Evolutionary conservation across 2,888 invertebrate genomes (phyloP), one percentile per base, ranked within the genome.

Genomic region (Cheilosia urbana): DNA sequence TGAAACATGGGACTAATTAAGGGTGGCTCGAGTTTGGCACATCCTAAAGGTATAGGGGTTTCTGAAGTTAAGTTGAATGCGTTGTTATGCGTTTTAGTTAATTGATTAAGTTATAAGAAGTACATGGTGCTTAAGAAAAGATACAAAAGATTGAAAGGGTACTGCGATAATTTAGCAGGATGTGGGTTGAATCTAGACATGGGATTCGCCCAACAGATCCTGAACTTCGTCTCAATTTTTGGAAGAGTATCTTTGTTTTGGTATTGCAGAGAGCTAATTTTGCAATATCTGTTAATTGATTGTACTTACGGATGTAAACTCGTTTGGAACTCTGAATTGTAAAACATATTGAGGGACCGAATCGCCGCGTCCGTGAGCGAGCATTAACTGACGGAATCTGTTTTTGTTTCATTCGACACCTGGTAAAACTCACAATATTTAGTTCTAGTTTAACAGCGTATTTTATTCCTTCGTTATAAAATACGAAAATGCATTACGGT

Each of bases 1-100:
- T 80, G 75, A 71, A 80, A 84, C 65, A 71, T 84, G 75, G 47
- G 45, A 71, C 84, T 80, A 84, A 84, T 84, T 84, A 84, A 58
- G 66, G 75, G 69, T 84, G 75, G 53, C 42, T 78, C 42, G 65
- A 19, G 42, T 6, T n/a, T 40, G 17, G 15, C 42, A 55, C 11
- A 7, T 19, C 19, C 37, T 0, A 11, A 4, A 65, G 47, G 19
- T 17, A 19, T 53, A 40, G 53, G 53, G 49, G 71, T 65, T 65
- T 15, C 19, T 49, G 9, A 13, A 21, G 69, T 27, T 69, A 71
- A 84, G 53, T 79, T 75, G 75, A 84, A 79, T 30, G 73, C 84
- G 79, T n/a, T 79, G 73, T 79, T 75, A 71, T 71, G 79, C 58
- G 75, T 75, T 79, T 84, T 75, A 49, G 75, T 71, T 75, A 84